Base-by-base conservation (phyloP, 1,140 invertebrate genomes). In the Drepana arcuata region DNA sequence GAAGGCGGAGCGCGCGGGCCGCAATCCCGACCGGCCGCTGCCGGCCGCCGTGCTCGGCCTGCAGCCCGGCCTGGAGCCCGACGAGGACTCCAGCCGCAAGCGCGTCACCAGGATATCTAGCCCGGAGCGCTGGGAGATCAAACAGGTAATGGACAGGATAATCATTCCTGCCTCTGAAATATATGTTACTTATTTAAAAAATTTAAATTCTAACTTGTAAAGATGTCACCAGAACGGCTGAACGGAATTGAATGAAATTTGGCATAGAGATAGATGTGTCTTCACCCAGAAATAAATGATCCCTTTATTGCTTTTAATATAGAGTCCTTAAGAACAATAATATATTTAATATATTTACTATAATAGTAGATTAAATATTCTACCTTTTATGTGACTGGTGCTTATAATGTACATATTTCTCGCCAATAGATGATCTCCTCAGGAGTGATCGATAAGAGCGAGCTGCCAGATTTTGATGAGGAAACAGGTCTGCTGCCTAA, bases 81-180 rank as follows among this genome's bases (percentile, higher is more conserved):
- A 95, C 48, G 93, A 94, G 50, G 88, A 89, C 43, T 88, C 88
- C 38, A 92, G 90, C 10, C 82, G 91, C 5, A 93, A 95, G 75
- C 85, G 92, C 14, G 92, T 97, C 6, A 94, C 96, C 24, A 86
- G 96, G 40, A 92, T 99, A 21, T 98, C 97, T 0, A 99, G 97
- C 14, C 98, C 97, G 0, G 98, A 99, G 70, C 89, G 92, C 24
- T 95, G 93, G 93, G 93, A 95, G 82, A 93, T 94, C 15, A 95
- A 95, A 67, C 84, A 91, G 75, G 85, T 85, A 55, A n/a, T n/a
- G n/a, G n/a, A n/a, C n/a, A n/a, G n/a, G n/a, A n/a, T n/a, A n/a
- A n/a, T n/a, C n/a, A n/a, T n/a, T n/a, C n/a, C n/a, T n/a, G n/a
- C n/a, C n/a, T n/a, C n/a, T n/a, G n/a, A n/a, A n/a, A n/a, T n/a